Base-by-base conservation (phyloP, 2,888 invertebrate species). In the Brachyopa scutellaris region DNA sequence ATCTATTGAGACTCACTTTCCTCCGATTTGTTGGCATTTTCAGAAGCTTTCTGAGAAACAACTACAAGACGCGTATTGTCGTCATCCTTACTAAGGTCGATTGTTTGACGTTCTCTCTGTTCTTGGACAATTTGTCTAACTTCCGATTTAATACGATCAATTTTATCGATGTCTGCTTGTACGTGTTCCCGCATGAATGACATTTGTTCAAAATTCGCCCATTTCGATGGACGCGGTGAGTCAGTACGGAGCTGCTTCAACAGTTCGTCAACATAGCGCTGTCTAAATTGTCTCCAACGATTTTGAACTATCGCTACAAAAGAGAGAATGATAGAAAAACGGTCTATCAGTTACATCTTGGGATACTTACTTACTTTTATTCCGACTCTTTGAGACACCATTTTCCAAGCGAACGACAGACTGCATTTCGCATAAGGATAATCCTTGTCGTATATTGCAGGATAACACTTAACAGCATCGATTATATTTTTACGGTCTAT, bases 191-290 rank as follows among this genome's bases (percentile, higher is more conserved):
- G 55, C 33, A 74, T 74, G 8, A 74, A 80, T 2, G 47, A 47
- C 61, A 80, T 45, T 23, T 67, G 38, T 1, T 80, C 33, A 26
- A 62, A 74, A 15, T 31, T 23, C 4, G 47, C 47, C 74, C 74
- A 80, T 1, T 1, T 7, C 23, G 61, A 55, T 2, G 7, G n/a
- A 29, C 17, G 31, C 1, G 2, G 8, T 1, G 33, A 36, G 0
- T 33, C n/a, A 0, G 33, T 5, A 51, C 36, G 53, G 8, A 23
- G 55, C 15, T 69, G 13, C 6, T 9, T 33, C 2, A 69, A 26
- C 9, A 80, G 23, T 36, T 80, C 79, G 0, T 74, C 59, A 1
- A 80, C 38, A 15, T 57, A 80, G 0, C 67, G 45, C 0, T 2
- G 5, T 38, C 11, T 74, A 23, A 0, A 17, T 1, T 1, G n/a